Evolutionary conservation across 2,797 vertebrate species (phyloP), one percentile per base, ranked within the genome.

Genomic region (Coilia nasus): DNA sequence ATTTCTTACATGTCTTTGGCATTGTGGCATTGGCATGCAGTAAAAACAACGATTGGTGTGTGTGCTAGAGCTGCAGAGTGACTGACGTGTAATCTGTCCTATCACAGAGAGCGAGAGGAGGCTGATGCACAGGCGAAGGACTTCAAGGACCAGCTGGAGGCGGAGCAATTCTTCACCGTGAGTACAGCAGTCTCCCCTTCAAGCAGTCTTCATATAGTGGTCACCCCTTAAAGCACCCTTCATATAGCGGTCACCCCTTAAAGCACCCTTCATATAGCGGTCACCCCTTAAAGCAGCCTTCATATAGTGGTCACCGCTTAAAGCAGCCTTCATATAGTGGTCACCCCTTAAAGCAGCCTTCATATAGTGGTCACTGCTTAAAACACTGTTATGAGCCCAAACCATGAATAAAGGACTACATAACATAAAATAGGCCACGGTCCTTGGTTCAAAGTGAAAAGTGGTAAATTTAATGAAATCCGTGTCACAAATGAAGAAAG

Each of bases 151-250:
- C 98, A 99, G 85, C 94, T 99, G 67, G 97, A 99, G 93, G 96
- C 97, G 6, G 97, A 99, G 88, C 97, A 99, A 44, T 98, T 97
- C 96, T 99, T 99, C 93, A 97, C 98, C 6, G 98, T 99, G 95
- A 85, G 81, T 86, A 25, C 84, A 44, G 12, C 14, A 56, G n/a
- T n/a, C n/a, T n/a, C n/a, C n/a, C n/a, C n/a, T n/a, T n/a, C n/a
- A n/a, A n/a, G n/a, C n/a, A n/a, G n/a, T n/a, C n/a, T n/a, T n/a
- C n/a, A n/a, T n/a, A n/a, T n/a, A n/a, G n/a, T n/a, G n/a, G 60
- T 2, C 12, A 9, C 59, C 3, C 4, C 10, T 47, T 4, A 47
- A 47, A 10, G 46, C 46, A 47, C 4, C 46, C 46, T 4, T 47
- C 10, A 47, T 47, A 10, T 47, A 4, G 46, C 46, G 3, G 46